phyloP scores from a whole-genome alignment of 2,113 vertebrate genomes.

The Rhinichthys klamathensis region DNA sequence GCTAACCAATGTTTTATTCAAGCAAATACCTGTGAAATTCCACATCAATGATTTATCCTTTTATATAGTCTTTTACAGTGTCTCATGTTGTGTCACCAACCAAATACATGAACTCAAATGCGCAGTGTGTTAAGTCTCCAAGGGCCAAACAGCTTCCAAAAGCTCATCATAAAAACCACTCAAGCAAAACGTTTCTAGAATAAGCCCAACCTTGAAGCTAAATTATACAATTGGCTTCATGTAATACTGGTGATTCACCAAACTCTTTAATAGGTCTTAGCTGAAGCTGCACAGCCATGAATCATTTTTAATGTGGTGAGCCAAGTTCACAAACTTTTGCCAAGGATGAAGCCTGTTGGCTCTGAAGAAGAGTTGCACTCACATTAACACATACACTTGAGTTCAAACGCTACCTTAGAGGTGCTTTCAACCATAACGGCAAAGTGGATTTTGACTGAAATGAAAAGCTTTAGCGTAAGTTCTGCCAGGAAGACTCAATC shows the following conservation, averaged over 20 bases:
- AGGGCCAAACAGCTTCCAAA: slow-evolving; percentile 8
- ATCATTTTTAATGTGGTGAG: slow-evolving; percentile 43
- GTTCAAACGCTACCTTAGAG: not conserved
- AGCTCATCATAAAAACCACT: slow-evolving; percentile 35
- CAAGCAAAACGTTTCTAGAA: slow-evolving; percentile 38
- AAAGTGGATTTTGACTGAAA: slow-evolving; percentile 1
- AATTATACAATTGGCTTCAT: slow-evolving; percentile 50
- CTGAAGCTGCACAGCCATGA: slow-evolving; percentile 19
- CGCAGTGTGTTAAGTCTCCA: not conserved
- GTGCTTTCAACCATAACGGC: not conserved
- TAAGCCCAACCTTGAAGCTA: slow-evolving; percentile 44
- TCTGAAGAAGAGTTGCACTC: not conserved
- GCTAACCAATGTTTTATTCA: not conserved
- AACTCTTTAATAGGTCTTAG: slow-evolving; percentile 33
- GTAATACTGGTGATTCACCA: slow-evolving; percentile 35
- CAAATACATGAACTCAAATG: not conserved
- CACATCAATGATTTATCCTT: not conserved
- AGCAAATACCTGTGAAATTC: not conserved
- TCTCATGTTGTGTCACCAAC: not conserved
- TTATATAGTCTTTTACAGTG: not conserved
- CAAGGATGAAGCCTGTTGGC: slow-evolving; percentile 7
- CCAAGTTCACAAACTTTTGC: slow-evolving; percentile 23
- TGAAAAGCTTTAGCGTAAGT: not conserved
- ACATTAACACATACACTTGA: slow-evolving; percentile 13
- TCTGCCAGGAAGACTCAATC: too few species aligned